Percentiles rank a stretch among this genome's conserved stretches.
These are phyloP conservation scores for Gnathonemus echidnorhynchus DNA, from an alignment of 2,113 vertebrate species.

Conservation along the genomic window DNA sequence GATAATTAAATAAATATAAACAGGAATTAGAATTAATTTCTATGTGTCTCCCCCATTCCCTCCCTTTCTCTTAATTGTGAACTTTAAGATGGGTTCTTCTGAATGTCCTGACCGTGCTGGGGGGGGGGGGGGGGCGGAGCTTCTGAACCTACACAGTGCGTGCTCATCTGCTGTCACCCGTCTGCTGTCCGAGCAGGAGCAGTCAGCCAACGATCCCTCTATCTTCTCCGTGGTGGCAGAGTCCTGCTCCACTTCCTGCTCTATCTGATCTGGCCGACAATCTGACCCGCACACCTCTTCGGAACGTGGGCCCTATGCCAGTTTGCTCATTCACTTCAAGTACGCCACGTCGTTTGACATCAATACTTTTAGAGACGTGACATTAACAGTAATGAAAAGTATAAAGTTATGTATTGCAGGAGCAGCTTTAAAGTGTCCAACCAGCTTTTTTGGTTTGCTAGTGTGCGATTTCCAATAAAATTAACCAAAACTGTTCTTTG, in stretches of 20 bases:
- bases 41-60: not conserved
- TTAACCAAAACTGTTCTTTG: not conserved
- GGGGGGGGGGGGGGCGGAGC: not conserved
- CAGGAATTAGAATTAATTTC: not conserved
- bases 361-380: not conserved
- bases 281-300: not conserved
- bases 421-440: not conserved
- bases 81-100: not conserved
- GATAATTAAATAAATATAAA: not conserved
- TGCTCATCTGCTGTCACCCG: not conserved
- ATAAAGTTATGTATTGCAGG: not conserved
- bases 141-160: not conserved
- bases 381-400: not conserved
- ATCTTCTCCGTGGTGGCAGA: not conserved
- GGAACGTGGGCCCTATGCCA: no score
- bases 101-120: not conserved
- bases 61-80: conserved; percentile 34
- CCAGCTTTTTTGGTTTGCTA: not conserved
- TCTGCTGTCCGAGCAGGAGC: not conserved
- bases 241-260: not conserved
- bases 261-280: not conserved
- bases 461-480: not conserved
- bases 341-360: not conserved
- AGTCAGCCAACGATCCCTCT: not conserved
- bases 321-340: not conserved